Base-by-base conservation (phyloP, 2,797 vertebrate species). In the Mormyrus proboscirostris region DNA sequence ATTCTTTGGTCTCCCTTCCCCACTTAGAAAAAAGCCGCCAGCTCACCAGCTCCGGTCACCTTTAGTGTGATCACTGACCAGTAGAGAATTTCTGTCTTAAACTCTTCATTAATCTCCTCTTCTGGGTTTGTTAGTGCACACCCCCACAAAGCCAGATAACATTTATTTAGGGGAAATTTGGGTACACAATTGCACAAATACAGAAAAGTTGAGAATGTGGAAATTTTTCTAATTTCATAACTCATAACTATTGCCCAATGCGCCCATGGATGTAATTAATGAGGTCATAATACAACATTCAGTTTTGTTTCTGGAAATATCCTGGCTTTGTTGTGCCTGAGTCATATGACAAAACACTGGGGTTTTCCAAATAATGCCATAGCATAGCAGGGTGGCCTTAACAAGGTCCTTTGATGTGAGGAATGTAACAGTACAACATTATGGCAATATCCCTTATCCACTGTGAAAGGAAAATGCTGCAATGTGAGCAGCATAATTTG, bases 391-490 rank as follows among this genome's bases (percentile, higher is more conserved):
- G 29, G 51, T 38, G 29, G 4, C 25, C 16, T 19, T 87, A 0
- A 87, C 53, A 62, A 62, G 38, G 22, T 57, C 9, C 29, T 87
- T 62, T 44, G 19, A 44, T 19, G n/a, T 47, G 33, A 87, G 41
- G 53, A 87, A 87, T 65, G 29, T 44, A 57, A 62, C 55, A 65
- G 38, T 41, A 22, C 86, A 65, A 25, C 86, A 65, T 87, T 87
- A 10, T 22, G 33, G 16, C 22, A 29, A 55, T 6, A 29, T 33
- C 22, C n/a, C 62, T 65, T 87, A 41, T 62, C 29, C 38, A 59
- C 33, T 2, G 55, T 38, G 16, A 55, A 33, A 53, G n/a, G 50
- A 19, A 51, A 86, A 33, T 50, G 44, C 49, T 8, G 41, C 19
- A 50, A 14, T 25, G 83, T 50, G 10, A 25, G 19, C 44, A 47